Conservation (phyloP, 30 jellyfish, hydroid and myxozoan genomes). For the Aurelia aurita complex sp. Pacific region DNA sequence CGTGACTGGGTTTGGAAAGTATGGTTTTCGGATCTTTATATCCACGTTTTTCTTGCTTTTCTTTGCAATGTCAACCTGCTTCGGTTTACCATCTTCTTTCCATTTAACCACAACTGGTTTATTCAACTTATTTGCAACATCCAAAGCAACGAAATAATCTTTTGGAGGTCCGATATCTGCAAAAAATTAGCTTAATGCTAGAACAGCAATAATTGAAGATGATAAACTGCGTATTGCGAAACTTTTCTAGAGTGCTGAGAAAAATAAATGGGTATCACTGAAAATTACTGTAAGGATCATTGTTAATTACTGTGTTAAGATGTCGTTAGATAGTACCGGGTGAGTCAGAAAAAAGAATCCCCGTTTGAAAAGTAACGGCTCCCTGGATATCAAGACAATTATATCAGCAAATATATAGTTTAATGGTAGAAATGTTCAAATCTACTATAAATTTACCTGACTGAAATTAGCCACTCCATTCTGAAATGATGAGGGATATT, state of each 20-base stretch:
- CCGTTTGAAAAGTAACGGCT: too few relatives aligned
- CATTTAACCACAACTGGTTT: conserved; percentile 21
- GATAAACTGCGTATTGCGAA: background rate
- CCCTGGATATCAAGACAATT: too few relatives aligned
- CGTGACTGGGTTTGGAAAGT: conserved; percentile 49
- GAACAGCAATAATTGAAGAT: background rate
- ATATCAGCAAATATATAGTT: too few relatives aligned
- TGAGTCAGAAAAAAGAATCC: too few relatives aligned
- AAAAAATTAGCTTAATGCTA: background rate
- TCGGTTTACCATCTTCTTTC: conserved; percentile 24
- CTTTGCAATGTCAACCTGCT: conserved; percentile 14
- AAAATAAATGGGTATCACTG: background rate
- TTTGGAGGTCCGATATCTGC: conserved; percentile 13
- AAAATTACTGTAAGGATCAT: background rate
- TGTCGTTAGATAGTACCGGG: too few relatives aligned
- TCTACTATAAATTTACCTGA: too few relatives aligned
- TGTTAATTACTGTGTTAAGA: background rate
- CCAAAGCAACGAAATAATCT: conserved; percentile 21
- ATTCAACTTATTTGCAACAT: conserved; percentile 11
- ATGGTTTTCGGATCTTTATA: background rate
- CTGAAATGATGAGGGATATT: too few relatives aligned
- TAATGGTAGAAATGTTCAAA: too few relatives aligned
- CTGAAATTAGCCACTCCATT: too few relatives aligned
- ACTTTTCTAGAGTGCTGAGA: too few relatives aligned
- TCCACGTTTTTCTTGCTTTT: conserved; percentile 6